Evolutionary conservation across 2,113 vertebrate genomes (phyloP).

Genomic region (Calidris pygmaea): DNA sequence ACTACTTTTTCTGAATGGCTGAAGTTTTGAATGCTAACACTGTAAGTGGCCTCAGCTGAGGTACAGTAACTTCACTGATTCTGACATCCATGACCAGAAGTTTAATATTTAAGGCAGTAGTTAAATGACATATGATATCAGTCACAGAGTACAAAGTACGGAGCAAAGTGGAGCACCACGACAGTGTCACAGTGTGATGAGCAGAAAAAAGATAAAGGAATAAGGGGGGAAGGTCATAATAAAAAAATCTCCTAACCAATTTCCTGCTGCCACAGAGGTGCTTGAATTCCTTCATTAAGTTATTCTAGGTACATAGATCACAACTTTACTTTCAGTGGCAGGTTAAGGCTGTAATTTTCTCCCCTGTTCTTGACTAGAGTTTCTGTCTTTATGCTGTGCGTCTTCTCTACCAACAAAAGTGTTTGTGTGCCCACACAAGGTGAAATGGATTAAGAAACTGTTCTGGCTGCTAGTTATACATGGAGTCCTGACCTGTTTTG

Average conservation of each 20-base stretch:
- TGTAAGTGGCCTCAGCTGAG: not conserved
- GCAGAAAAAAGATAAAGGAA: not conserved
- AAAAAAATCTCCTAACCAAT: not conserved
- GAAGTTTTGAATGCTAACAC: not conserved
- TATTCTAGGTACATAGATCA: not conserved
- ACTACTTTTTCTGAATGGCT: not conserved
- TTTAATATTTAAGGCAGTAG: not conserved
- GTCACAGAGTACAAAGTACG: not conserved
- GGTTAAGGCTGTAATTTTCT: not conserved
- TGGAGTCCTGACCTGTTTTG: not conserved
- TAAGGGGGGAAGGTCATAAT: not conserved
- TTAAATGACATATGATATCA: not conserved
- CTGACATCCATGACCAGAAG: not conserved
- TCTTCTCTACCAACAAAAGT: not conserved
- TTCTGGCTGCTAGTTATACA: not conserved
- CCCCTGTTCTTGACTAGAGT: not conserved
- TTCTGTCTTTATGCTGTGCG: not conserved
- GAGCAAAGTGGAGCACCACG: not conserved
- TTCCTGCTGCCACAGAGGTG: not conserved
- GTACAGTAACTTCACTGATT: not conserved
- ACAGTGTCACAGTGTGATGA: not conserved
- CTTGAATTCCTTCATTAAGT: not conserved
- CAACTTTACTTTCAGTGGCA: not conserved
- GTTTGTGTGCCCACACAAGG: not conserved
- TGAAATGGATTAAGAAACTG: not conserved